Percentiles rank a stretch among this genome's conserved stretches.
Conservation (phyloP, 2,113 vertebrate species). For the Emydura subglobosa region DNA sequence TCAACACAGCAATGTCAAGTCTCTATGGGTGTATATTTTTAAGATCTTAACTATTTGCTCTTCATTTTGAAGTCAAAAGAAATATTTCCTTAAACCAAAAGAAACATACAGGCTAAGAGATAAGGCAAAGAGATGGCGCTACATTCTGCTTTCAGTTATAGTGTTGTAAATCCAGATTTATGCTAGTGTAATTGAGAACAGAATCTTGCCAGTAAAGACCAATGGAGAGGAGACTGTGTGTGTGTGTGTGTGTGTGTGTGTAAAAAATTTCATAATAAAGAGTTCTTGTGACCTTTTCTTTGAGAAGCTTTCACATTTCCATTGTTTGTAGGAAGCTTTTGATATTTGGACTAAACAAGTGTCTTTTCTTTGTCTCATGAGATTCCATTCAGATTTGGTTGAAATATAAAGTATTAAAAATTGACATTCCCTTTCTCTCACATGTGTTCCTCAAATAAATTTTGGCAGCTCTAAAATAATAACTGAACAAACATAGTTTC, state of each 20-base stretch:
- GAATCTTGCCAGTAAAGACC: background rate
- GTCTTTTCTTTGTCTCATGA: background rate
- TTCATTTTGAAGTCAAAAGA: background rate
- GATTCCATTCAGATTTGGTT: background rate
- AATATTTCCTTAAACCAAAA: background rate
- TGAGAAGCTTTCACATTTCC: background rate
- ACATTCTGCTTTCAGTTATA: rapidly evolving
- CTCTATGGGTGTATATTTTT: background rate
- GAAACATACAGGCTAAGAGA: background rate
- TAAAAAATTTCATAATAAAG: too few relatives aligned
- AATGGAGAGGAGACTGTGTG: background rate
- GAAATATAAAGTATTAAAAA: background rate
- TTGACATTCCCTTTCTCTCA: background rate
- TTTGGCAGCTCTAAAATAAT: background rate
- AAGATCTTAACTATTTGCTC: background rate
- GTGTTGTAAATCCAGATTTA: background rate
- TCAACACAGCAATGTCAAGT: background rate
- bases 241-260: too few relatives aligned
- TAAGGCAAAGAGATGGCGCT: background rate
- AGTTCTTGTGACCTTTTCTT: too few relatives aligned
- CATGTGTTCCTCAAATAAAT: background rate
- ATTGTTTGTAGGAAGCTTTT: background rate
- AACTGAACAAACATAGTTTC: background rate
- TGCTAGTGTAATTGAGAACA: rapidly evolving
- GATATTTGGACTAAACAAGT: background rate